Evolutionary conservation across 2,797 vertebrate species (phyloP), one percentile per base, ranked within the genome.

Genomic region (Graptemys geographica): DNA sequence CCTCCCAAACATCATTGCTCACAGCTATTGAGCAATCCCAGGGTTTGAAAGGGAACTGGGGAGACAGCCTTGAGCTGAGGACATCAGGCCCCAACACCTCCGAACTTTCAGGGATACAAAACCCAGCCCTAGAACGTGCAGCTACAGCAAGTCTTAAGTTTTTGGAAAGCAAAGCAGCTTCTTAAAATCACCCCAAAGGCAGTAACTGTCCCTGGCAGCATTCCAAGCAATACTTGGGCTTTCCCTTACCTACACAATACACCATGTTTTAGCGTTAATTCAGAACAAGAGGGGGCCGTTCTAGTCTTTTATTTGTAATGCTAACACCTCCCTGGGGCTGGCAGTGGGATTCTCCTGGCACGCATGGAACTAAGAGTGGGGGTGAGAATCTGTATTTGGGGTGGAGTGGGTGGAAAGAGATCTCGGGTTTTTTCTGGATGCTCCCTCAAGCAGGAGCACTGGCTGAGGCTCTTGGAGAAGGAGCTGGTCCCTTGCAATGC

Each of bases 171-270:
- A 0, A 95, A 92, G 65, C 80, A 82, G 84, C 74, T 86, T 86
- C 94, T 94, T 84, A 83, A 93, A 96, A 93, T 86, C 92, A 84
- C 85, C 87, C 94, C 84, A 82, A 92, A 92, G 90, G 90, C 86
- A 79, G 87, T 79, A 69, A 93, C 91, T 79, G 78, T 91, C 89
- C 94, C 87, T 97, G 95, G 94, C 87, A 81, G 65, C 8, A 52
- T 9, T 96, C 89, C 93, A 93, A 2, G 37, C 4, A 10, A 69
- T 82, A 94, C 86, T 81, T 87, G 89, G 90, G 82, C 78, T 87
- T 94, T 96, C 84, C 84, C 1, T 59, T 85, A 86, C 44, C 3
- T 31, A 72, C 12, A 25, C 16, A 0, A 0, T 47, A 81, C 53
- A 57, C 69, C 0, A 1, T 27, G 80, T 88, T 90, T 49, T 51